These are phyloP conservation scores for Leptopilina clavipes DNA, from an alignment of 1,140 invertebrate genomes.

Conservation along the genomic window DNA sequence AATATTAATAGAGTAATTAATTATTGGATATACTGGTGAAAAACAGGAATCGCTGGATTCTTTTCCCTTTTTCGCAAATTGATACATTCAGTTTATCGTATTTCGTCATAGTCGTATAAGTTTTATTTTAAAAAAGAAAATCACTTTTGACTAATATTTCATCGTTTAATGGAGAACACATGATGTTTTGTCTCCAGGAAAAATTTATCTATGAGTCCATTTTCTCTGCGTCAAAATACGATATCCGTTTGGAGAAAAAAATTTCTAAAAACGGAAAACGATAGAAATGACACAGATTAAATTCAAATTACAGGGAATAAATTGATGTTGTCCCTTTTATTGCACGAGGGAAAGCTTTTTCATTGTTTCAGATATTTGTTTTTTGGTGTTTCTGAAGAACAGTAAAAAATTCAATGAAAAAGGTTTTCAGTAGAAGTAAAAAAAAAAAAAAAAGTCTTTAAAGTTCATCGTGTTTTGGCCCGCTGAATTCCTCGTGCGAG, in stretches of 20 bases:
- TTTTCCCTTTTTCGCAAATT: not conserved
- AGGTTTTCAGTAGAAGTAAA: slow-evolving; percentile 45
- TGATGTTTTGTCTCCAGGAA: not conserved
- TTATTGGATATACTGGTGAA: not conserved
- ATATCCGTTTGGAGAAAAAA: not conserved
- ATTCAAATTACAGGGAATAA: not conserved
- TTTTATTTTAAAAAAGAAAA: not conserved
- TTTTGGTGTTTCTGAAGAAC: not conserved
- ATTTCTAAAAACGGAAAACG: not conserved
- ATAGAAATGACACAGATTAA: not conserved
- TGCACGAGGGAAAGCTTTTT: slow-evolving; percentile 11
- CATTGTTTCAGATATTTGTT: not conserved
- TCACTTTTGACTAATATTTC: not conserved
- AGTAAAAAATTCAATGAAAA: slow-evolving; percentile 41
- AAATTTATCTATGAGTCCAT: slow-evolving; percentile 1
- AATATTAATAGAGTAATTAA: not conserved
- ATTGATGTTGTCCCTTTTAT: not conserved
- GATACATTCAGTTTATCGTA: slow-evolving; percentile 18
- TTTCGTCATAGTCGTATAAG: not conserved
- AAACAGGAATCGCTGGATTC: not conserved
- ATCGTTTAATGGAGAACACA: not conserved
- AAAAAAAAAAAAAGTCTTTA: slow-evolving; percentile 74
- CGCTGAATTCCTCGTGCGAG: slow-evolving; percentile 96
- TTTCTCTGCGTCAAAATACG: not conserved
- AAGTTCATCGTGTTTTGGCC: slow-evolving; percentile 97